Conservation (phyloP, 2,797 vertebrate genomes). For the Bucorvus abyssinicus region DNA sequence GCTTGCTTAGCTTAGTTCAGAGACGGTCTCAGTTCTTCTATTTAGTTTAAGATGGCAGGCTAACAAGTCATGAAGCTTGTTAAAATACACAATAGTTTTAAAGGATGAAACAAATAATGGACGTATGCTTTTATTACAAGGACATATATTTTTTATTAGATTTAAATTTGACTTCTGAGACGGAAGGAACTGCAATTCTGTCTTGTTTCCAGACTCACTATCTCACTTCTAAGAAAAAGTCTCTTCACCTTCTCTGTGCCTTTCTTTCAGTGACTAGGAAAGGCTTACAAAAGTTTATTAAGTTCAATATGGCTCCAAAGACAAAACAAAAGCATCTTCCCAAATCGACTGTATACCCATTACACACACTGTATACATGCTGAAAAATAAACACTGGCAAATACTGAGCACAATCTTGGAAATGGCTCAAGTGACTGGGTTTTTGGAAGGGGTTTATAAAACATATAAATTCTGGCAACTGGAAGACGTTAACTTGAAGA, state of each 20-base stretch:
- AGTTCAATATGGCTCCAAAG: conserved; percentile 24
- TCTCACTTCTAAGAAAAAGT: neutral
- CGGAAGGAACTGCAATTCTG: neutral
- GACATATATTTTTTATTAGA: neutral
- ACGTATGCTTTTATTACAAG: neutral
- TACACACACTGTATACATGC: conserved; percentile 7
- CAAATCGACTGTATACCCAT: neutral
- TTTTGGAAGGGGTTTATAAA: neutral
- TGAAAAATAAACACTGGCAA: conserved; percentile 42
- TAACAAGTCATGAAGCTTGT: neutral
- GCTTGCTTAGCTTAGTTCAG: neutral
- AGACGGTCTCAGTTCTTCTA: neutral
- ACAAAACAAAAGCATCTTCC: conserved; percentile 16
- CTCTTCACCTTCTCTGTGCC: neutral
- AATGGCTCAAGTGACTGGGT: neutral
- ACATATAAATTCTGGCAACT: neutral
- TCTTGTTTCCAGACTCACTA: neutral
- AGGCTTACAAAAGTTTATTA: conserved; percentile 31
- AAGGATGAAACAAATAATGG: neutral
- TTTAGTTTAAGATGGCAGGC: neutral
- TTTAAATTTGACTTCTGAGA: neutral
- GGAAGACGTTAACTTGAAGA: neutral
- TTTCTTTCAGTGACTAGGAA: conserved; percentile 26
- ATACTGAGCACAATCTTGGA: neutral
- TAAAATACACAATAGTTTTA: neutral